A percentile compares a stretch with the other conserved stretches of the same genome.
Conservation (phyloP, 2,888 invertebrate species). For the Baccha elongata region DNA sequence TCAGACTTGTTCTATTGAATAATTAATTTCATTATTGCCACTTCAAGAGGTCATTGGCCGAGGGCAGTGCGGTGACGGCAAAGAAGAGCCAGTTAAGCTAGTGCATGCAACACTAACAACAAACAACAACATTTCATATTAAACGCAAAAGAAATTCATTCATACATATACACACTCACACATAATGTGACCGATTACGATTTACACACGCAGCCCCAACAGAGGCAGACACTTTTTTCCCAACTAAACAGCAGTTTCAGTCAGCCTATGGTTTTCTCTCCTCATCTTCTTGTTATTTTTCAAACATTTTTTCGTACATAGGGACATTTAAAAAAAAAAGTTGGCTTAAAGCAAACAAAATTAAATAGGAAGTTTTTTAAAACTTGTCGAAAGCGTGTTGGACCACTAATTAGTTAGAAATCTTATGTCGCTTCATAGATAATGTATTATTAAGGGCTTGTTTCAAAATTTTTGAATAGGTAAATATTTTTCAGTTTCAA, state of each 20-base stretch:
- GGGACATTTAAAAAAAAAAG: too few species aligned
- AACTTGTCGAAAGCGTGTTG: too few species aligned
- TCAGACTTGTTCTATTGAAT: slow-evolving; percentile 74
- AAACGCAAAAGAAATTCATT: slow-evolving; percentile 75
- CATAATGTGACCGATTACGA: slow-evolving; percentile 53
- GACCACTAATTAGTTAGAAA: too few species aligned
- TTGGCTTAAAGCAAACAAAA: too few species aligned
- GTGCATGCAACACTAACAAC: slow-evolving; percentile 54
- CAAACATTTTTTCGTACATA: neutral
- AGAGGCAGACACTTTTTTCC: slow-evolving; percentile 3
- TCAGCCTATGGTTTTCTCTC: slow-evolving; percentile 12
- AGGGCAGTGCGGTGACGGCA: slow-evolving; percentile 49
- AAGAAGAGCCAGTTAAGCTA: slow-evolving; percentile 40
- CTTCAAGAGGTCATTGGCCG: slow-evolving; percentile 70
- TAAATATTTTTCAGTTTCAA: too few species aligned
- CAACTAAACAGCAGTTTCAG: slow-evolving; percentile 7
- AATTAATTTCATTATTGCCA: slow-evolving; percentile 74
- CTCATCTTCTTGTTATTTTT: slow-evolving; percentile 1
- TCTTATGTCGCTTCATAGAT: too few species aligned
- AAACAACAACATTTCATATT: slow-evolving; percentile 64
- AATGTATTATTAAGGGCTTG: too few species aligned
- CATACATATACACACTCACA: slow-evolving; percentile 67
- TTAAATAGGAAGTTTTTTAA: too few species aligned
- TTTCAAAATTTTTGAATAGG: too few species aligned
- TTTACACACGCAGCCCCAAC: slow-evolving; percentile 37